Evolutionary conservation across 2,113 vertebrate species (phyloP).

Genomic region (Acrocephalus arundinaceus): DNA sequence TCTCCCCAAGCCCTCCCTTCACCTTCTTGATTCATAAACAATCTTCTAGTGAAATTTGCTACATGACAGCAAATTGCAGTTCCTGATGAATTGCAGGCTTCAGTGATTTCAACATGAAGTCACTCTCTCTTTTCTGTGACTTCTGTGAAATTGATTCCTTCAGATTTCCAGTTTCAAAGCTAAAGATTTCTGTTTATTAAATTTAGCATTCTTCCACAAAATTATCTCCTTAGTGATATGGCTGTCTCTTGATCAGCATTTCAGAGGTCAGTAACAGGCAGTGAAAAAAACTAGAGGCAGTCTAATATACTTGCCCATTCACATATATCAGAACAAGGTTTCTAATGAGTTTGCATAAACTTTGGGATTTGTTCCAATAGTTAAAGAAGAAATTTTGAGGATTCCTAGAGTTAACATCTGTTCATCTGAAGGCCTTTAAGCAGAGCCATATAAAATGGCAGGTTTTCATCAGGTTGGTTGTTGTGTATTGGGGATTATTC

Average conservation of each 20-base stretch:
- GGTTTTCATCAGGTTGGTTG: neutral
- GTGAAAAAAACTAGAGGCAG: neutral
- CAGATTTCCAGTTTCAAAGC: neutral
- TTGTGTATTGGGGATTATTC: neutral
- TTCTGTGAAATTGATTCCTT: conserved; percentile 16
- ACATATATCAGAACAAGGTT: neutral
- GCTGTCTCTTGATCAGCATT: neutral
- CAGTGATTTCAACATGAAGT: neutral
- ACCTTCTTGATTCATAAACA: neutral
- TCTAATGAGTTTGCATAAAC: neutral
- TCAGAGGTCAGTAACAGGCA: neutral
- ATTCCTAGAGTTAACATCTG: neutral
- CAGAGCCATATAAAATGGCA: neutral
- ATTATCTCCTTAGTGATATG: neutral
- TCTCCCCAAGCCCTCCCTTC: neutral
- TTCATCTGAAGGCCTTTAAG: neutral
- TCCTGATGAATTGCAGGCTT: conserved; percentile 2
- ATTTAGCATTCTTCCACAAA: neutral
- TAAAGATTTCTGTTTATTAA: conserved; percentile 5
- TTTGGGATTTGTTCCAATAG: neutral
- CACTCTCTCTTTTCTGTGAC: neutral
- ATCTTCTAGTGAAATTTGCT: neutral
- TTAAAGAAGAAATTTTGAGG: neutral
- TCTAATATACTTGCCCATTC: neutral
- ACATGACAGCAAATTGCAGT: neutral